These are phyloP conservation scores for Coranthus polyacanthus DNA, from an alignment of 2,797 vertebrate species.

Conservation along the genomic window DNA sequence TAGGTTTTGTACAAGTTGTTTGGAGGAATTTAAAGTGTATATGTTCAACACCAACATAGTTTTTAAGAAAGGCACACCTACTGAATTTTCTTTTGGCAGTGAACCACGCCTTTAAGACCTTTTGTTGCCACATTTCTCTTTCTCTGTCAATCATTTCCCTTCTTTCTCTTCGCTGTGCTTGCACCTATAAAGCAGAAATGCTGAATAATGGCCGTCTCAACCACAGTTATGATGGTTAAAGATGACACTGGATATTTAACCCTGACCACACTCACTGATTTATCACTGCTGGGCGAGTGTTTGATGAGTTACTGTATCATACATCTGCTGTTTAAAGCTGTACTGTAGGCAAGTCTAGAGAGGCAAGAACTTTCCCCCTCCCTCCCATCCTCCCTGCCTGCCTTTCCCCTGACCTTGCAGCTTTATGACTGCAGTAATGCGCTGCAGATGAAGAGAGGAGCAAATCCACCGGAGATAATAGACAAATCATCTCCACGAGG, in stretches of 20 bases:
- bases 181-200: slow-evolving; percentile 25
- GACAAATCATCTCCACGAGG: slow-evolving; percentile 78
- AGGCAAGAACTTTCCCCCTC: slow-evolving; percentile 4
- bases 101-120: slow-evolving; percentile 22
- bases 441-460: slow-evolving; percentile 75
- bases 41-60: too few species aligned
- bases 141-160: too few species aligned
- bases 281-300: slow-evolving; percentile 15
- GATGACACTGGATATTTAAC: slow-evolving; percentile 51
- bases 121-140: background rate
- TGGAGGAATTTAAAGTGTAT: too few species aligned
- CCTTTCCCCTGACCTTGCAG: slow-evolving; percentile 80
- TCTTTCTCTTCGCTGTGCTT: background rate
- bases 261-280: slow-evolving; percentile 49
- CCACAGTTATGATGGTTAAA: slow-evolving; percentile 20
- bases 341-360: slow-evolving; percentile 40
- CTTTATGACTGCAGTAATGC: slow-evolving; percentile 77
- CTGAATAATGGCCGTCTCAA: slow-evolving; percentile 25
- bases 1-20: too few species aligned
- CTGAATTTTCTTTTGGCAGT: too few species aligned
- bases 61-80: too few species aligned
- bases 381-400: slow-evolving; percentile 7
- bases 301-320: slow-evolving; percentile 53
- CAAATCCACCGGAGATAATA: slow-evolving; percentile 80
- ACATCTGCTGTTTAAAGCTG: slow-evolving; percentile 54